Evolutionary conservation across 1,140 invertebrate species (phyloP).

Genomic region (Orchesella cincta): DNA sequence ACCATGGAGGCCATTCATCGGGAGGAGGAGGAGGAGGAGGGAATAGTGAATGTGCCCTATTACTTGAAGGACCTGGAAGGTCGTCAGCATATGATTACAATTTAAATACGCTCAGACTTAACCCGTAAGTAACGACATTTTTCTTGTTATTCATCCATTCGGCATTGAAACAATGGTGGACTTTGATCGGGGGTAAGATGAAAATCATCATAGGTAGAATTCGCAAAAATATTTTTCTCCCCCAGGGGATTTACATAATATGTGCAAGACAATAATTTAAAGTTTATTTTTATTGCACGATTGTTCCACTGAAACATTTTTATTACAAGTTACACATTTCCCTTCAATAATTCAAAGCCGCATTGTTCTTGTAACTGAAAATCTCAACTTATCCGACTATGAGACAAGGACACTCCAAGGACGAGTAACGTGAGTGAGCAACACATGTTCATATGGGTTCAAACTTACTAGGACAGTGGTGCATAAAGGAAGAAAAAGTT

Average conservation of each 20-base stretch:
- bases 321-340: not conserved
- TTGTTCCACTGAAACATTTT: no score
- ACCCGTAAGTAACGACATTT: conserved; percentile 44
- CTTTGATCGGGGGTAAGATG: no score
- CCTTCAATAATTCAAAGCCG: not conserved
- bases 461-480: not conserved
- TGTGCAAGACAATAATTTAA: not conserved
- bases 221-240: not conserved
- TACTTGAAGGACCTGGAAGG: conserved; percentile 69
- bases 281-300: no score
- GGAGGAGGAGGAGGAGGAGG: conserved; percentile 34
- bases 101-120: conserved; percentile 71
- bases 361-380: not conserved
- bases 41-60: conserved; percentile 61
- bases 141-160: not conserved
- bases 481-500: conserved; percentile 9
- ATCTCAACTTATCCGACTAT: not conserved
- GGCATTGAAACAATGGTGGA: not conserved
- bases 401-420: conserved; percentile 21
- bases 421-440: not conserved
- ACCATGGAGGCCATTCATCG: conserved; percentile 28
- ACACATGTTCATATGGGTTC: not conserved
- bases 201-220: no score
- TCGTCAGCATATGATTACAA: conserved; percentile 79
- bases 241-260: not conserved